These are phyloP conservation scores for Eubasilissa splendida DNA, from an alignment of 2,888 invertebrate species.

Conservation along the genomic window DNA sequence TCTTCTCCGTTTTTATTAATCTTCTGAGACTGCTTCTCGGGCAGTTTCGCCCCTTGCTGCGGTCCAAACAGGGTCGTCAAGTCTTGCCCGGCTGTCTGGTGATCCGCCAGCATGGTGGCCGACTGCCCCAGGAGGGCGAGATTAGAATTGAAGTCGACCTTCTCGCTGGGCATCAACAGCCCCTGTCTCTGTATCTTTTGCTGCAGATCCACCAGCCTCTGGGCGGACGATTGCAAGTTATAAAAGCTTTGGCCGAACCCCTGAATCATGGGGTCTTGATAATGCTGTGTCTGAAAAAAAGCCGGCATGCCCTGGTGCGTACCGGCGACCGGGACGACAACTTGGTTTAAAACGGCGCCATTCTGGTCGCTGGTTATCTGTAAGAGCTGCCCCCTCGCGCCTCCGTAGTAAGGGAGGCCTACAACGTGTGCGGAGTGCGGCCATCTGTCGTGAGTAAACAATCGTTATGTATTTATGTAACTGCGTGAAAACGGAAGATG, in stretches of 20 bases:
- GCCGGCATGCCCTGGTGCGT: constrained; percentile 30
- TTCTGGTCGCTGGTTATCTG: constrained; percentile 73
- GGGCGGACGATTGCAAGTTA: constrained; percentile 74
- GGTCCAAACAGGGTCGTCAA: constrained; percentile 67
- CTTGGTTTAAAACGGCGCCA: constrained; percentile 71
- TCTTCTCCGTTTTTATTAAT: constrained; percentile 41
- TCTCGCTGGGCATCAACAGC: constrained; percentile 71
- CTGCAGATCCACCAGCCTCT: constrained; percentile 74
- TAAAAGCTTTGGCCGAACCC: constrained; percentile 72
- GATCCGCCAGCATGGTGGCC: constrained; percentile 73
- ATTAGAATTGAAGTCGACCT: constrained; percentile 73
- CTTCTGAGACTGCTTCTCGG: not conserved
- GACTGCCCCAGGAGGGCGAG: constrained; percentile 73
- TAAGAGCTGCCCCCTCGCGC: constrained; percentile 79
- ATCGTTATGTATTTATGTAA: constrained; percentile 29
- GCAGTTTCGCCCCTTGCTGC: constrained; percentile 54
- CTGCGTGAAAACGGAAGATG: not conserved
- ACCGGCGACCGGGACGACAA: constrained; percentile 63
- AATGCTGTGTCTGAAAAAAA: constrained; percentile 41
- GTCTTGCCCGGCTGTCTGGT: constrained; percentile 72
- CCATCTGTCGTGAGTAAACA: constrained; percentile 48
- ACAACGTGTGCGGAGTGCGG: constrained; percentile 61
- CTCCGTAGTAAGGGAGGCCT: constrained; percentile 80
- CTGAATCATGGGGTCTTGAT: constrained; percentile 41
- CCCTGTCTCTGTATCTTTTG: constrained; percentile 76